Conservation (phyloP, 2,888 invertebrate genomes). For the Stenchaetothrips biformis region DNA sequence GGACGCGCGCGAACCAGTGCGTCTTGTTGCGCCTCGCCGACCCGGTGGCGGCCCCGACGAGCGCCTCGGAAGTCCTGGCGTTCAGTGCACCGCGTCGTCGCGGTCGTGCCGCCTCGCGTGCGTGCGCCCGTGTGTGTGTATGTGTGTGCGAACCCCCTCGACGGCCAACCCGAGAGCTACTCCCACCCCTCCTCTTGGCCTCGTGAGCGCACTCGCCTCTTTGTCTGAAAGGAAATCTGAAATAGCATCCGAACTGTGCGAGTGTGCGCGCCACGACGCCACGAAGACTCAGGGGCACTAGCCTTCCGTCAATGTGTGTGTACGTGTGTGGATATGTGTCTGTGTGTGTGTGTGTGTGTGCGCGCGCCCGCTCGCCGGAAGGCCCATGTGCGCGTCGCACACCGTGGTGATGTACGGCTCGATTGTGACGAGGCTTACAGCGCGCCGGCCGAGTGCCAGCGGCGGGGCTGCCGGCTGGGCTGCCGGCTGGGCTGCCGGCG, state of each 20-base stretch:
- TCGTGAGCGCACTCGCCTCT: neutral
- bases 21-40: too few species aligned
- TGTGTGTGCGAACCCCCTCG: too few species aligned
- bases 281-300: neutral
- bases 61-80: too few species aligned
- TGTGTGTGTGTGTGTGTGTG: neutral
- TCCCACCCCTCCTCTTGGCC: neutral
- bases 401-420: too few species aligned
- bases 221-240: slow-evolving; percentile 12
- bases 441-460: too few species aligned
- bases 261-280: neutral
- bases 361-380: neutral
- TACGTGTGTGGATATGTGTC: neutral
- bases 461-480: neutral
- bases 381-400: too few species aligned
- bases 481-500: neutral
- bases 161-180: neutral
- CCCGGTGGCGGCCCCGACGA: too few species aligned
- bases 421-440: too few species aligned
- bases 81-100: too few species aligned
- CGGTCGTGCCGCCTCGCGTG: too few species aligned
- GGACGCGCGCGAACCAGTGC: too few species aligned
- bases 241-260: neutral
- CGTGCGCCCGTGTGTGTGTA: too few species aligned
- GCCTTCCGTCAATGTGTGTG: neutral